Percentiles rank a stretch among this genome's conserved stretches.
Evolutionary conservation across 2,888 invertebrate genomes (phyloP).

Genomic region (Athalia circularis): DNA sequence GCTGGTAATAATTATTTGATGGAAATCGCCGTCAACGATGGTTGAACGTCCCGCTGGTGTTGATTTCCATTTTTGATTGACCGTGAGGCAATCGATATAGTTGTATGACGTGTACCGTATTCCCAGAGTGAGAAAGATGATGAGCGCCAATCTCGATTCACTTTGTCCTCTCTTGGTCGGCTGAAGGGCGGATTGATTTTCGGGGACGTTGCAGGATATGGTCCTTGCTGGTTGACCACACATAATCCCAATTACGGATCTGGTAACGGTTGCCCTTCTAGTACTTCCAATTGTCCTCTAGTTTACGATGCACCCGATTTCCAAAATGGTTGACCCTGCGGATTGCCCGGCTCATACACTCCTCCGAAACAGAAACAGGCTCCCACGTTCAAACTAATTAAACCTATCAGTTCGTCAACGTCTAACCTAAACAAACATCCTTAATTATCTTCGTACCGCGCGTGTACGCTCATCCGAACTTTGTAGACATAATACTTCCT

Average conservation of each 20-base stretch:
- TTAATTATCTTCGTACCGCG: constrained; percentile 36
- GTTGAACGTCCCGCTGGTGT: constrained; percentile 22
- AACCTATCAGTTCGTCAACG: constrained; percentile 41
- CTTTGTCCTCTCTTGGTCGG: constrained; percentile 50
- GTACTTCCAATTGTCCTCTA: constrained; percentile 62
- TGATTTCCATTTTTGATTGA: constrained; percentile 16
- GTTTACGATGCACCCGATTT: constrained; percentile 56
- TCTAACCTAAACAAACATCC: constrained; percentile 38
- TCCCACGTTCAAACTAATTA: constrained; percentile 31
- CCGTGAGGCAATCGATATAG: constrained; percentile 16
- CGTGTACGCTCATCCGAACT: constrained; percentile 3
- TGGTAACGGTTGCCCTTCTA: constrained; percentile 47
- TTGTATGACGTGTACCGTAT: background rate
- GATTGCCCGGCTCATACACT: constrained; percentile 27
- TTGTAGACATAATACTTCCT: constrained; percentile 32
- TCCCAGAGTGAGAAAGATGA: constrained; percentile 6
- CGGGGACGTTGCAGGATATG: constrained; percentile 59
- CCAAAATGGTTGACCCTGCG: constrained; percentile 32
- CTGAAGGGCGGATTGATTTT: constrained; percentile 63
- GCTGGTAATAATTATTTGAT: constrained; percentile 6
- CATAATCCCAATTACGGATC: constrained; percentile 69
- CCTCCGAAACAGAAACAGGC: background rate
- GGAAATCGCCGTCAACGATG: constrained; percentile 21
- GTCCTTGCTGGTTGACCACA: constrained; percentile 62
- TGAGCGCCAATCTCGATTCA: constrained; percentile 47